A percentile compares a stretch with the other conserved stretches of the same genome.
Conservation (phyloP, 2,888 invertebrate genomes). For the Coleophora deauratella region DNA sequence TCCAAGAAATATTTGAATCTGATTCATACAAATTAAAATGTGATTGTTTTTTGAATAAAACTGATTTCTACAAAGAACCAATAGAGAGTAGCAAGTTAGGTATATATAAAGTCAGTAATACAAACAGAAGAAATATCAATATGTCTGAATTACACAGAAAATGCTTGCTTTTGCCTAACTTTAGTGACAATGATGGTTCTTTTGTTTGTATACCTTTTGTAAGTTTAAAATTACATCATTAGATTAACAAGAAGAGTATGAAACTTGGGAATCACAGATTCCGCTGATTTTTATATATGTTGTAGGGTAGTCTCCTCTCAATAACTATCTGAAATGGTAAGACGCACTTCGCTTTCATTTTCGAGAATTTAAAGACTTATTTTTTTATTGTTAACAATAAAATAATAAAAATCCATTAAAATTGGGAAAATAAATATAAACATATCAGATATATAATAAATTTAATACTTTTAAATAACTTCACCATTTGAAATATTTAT, state of each 20-base stretch:
- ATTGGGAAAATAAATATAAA: too few species aligned
- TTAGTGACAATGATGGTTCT: not conserved
- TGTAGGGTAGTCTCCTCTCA: too few species aligned
- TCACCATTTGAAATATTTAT: too few species aligned
- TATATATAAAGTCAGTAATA: conserved; percentile 5
- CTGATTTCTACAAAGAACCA: conserved; percentile 6
- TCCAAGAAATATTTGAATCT: not conserved
- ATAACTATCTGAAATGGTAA: too few species aligned
- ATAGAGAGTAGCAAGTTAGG: conserved; percentile 7
- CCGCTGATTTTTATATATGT: too few species aligned
- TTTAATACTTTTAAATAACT: too few species aligned
- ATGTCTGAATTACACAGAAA: not conserved
- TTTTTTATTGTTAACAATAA: too few species aligned
- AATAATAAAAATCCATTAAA: too few species aligned
- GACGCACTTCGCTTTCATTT: too few species aligned
- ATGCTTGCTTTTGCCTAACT: not conserved
- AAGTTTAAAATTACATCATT: not conserved
- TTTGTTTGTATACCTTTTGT: not conserved
- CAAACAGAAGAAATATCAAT: not conserved
- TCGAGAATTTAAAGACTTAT: too few species aligned
- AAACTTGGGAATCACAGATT: too few species aligned
- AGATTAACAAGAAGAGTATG: not conserved
- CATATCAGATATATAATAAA: too few species aligned
- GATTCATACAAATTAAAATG: not conserved
- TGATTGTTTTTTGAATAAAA: conserved; percentile 1